phyloP scores from a whole-genome alignment of 2,888 invertebrate species.

The Dilophus febrilis region DNA sequence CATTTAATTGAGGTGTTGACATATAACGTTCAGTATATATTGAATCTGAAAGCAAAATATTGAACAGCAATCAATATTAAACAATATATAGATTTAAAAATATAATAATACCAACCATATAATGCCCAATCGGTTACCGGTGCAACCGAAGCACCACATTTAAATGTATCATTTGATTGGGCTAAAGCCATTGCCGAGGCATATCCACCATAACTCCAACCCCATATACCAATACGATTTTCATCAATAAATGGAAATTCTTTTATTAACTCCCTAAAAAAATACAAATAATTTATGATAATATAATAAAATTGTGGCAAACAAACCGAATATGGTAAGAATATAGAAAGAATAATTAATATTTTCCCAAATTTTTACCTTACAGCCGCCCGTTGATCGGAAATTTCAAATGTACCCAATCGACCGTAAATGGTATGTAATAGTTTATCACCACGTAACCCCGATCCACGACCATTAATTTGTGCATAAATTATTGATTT shows the following conservation, averaged over 20 bases:
- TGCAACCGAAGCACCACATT: slow-evolving; percentile 88
- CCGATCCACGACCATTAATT: slow-evolving; percentile 84
- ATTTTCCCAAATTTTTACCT: too few species aligned
- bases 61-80: too few species aligned
- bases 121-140: slow-evolving; percentile 94
- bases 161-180: slow-evolving; percentile 59
- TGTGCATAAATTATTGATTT: slow-evolving; percentile 72
- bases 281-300: slow-evolving; percentile 79
- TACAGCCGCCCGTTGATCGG: slow-evolving; percentile 77
- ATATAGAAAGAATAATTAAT: too few species aligned
- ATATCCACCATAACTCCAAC: slow-evolving; percentile 97
- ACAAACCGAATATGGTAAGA: slow-evolving; percentile 63
- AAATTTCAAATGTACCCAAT: slow-evolving; percentile 78
- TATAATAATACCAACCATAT: slow-evolving; percentile 61
- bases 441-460: slow-evolving; percentile 65
- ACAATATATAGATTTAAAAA: too few species aligned
- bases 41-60: slow-evolving; percentile 49
- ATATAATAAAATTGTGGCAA: slow-evolving; percentile 79
- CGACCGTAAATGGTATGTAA: slow-evolving; percentile 66
- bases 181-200: slow-evolving; percentile 77
- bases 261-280: slow-evolving; percentile 31
- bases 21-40: slow-evolving; percentile 95
- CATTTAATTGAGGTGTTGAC: slow-evolving; percentile 71
- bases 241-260: slow-evolving; percentile 53
- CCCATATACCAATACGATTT: slow-evolving; percentile 82